Base-by-base conservation (phyloP, 2,797 vertebrate species). In the Sus cebifrons region DNA sequence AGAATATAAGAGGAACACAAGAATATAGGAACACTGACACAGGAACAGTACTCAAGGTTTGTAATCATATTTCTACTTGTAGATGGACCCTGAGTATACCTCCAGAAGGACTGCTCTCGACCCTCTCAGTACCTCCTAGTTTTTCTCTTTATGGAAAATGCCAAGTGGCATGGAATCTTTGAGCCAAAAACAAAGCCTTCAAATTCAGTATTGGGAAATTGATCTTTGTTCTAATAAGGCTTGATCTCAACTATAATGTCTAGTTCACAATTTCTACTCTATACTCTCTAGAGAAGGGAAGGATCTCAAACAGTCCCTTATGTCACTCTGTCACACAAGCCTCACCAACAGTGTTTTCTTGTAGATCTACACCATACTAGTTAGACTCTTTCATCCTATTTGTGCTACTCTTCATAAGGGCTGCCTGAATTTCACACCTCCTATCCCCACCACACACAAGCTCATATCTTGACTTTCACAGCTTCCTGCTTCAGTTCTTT, bases 131-230 rank as follows among this genome's bases (percentile, higher is more conserved):
- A 78, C 0, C 20, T 36, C 25, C 27, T 84, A 54, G 13, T 40
- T 82, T 73, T 84, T 88, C 17, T 88, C 20, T 68, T 94, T 85
- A 77, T 58, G 13, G 68, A 73, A 91, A 93, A 78, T 91, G 64
- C n/a, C n/a, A 94, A 70, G 60, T 49, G 70, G 40, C 62, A 84
- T 83, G 17, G n/a, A 91, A 44, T 96, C 23, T 91, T 64, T 93
- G 79, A 91, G 56, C 65, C 29, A 93, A 89, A 20, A 86, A 60
- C n/a, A 74, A 86, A 91, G 29, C 49, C 14, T 52, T 85, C 32
- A 73, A 93, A 95, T 88, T 49, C 40, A 93, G 36, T 54, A 17
- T 73, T 18, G 8, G 62, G 94, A 40, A 95, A 40, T 75, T 58
- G 89, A 82, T 94, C 56, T 89, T 81, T 71, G 12, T 89, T 94